These are phyloP conservation scores for Nothobranchius furzeri DNA, from an alignment of 2,113 vertebrate genomes.

Conservation along the genomic window DNA sequence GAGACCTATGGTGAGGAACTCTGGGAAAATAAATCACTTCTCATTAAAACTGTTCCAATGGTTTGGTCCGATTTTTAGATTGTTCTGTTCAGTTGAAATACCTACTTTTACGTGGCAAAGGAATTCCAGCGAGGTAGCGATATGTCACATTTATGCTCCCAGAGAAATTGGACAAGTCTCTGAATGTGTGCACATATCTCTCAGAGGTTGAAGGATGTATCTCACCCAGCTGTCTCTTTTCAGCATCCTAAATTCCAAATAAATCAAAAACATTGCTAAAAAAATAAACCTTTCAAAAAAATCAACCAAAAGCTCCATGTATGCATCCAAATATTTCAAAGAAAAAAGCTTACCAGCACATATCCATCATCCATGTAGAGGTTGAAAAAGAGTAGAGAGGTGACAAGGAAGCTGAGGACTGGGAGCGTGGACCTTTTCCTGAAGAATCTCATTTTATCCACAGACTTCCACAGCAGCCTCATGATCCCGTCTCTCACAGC, in stretches of 20 bases:
- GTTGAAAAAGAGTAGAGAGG: slow-evolving; percentile 92
- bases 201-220: slow-evolving; percentile 88
- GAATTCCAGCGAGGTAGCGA: slow-evolving; percentile 91
- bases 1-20: slow-evolving; percentile 93
- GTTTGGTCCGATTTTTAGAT: background rate
- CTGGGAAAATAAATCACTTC: slow-evolving; percentile 74
- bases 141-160: slow-evolving; percentile 95
- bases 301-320: background rate
- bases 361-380: slow-evolving; percentile 93
- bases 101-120: slow-evolving; percentile 92
- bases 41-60: background rate
- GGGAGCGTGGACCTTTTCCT: slow-evolving; percentile 91
- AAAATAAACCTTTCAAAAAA: background rate
- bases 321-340: too few relatives aligned
- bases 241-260: slow-evolving; percentile 85
- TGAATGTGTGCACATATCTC: slow-evolving; percentile 88
- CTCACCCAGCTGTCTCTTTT: slow-evolving; percentile 89
- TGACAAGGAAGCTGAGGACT: slow-evolving; percentile 87
- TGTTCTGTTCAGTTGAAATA: slow-evolving; percentile 14
- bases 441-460: slow-evolving; percentile 96
- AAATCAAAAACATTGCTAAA: background rate
- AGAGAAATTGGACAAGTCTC: slow-evolving; percentile 94
- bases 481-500: slow-evolving; percentile 66
- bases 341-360: slow-evolving; percentile 84
- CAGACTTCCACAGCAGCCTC: slow-evolving; percentile 81